Evolutionary conservation across 2,888 invertebrate species (phyloP).

Genomic region (Cheilosia grossa): DNA sequence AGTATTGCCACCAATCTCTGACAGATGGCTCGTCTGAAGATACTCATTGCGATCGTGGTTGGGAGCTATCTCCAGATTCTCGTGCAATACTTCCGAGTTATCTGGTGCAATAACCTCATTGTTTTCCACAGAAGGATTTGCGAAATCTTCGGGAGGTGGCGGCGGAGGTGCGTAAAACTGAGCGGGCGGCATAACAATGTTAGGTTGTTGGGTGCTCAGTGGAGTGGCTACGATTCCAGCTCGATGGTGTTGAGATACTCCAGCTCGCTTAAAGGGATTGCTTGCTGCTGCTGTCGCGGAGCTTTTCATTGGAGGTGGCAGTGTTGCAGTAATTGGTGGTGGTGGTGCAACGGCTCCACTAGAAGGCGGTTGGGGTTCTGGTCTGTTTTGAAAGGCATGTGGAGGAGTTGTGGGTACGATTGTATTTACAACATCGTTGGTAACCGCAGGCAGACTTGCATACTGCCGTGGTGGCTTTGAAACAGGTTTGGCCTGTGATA

Average conservation of each 20-base stretch:
- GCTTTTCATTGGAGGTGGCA: constrained; percentile 76
- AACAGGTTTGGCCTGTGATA: constrained; percentile 79
- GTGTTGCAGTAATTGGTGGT: constrained; percentile 72
- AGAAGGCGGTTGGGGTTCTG: constrained; percentile 45
- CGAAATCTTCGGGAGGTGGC: constrained; percentile 79
- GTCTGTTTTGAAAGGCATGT: constrained; percentile 70
- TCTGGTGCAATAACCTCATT: constrained; percentile 87
- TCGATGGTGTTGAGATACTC: constrained; percentile 79
- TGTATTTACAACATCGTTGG: constrained; percentile 35
- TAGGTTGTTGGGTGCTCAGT: constrained; percentile 80
- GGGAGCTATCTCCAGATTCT: constrained; percentile 85
- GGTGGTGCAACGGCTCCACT: constrained; percentile 33
- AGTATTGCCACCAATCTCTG: constrained; percentile 83
- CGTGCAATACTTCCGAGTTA: constrained; percentile 86
- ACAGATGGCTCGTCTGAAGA: constrained; percentile 90
- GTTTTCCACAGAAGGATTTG: constrained; percentile 81
- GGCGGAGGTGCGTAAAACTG: constrained; percentile 73
- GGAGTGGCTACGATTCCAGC: constrained; percentile 83
- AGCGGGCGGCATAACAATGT: constrained; percentile 55
- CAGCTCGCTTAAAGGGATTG: constrained; percentile 82
- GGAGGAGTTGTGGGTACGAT: constrained; percentile 46
- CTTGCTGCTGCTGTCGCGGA: constrained; percentile 42
- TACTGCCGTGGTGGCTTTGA: constrained; percentile 78
- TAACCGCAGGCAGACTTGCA: constrained; percentile 76
- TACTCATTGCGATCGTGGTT: constrained; percentile 90